These are phyloP conservation scores for Ptilonorhynchus violaceus DNA, from an alignment of 2,113 vertebrate genomes.

Conservation along the genomic window DNA sequence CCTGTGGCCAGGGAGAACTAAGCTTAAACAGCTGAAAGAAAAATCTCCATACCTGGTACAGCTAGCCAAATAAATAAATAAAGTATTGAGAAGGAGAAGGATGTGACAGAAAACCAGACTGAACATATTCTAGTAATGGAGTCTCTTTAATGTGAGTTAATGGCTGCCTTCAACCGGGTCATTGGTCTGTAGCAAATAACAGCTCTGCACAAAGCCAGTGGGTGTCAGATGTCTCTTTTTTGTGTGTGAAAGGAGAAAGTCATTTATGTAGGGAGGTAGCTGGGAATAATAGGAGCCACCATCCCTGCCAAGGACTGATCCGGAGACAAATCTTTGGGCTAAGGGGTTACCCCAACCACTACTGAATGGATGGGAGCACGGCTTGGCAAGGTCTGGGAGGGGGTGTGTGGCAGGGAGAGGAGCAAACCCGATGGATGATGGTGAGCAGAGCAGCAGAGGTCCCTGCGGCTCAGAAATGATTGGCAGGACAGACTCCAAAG, in stretches of 20 bases:
- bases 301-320: not conserved
- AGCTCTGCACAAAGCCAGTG: not conserved
- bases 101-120: slow-evolving; percentile 6
- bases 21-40: not conserved
- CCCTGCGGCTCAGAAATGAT: not conserved
- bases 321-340: not conserved
- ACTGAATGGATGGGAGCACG: not conserved
- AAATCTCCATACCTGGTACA: not conserved
- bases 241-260: slow-evolving; percentile 37
- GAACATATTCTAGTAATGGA: not conserved
- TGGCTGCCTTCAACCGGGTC: slow-evolving; percentile 15
- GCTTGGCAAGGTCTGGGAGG: not conserved
- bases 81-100: not conserved
- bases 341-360: not conserved
- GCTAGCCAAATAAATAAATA: not conserved
- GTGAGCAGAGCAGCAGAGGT: not conserved
- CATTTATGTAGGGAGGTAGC: not conserved
- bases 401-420: not conserved
- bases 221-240: slow-evolving; percentile 10
- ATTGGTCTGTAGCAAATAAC: not conserved
- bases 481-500: not conserved
- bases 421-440: not conserved
- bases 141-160: slow-evolving; percentile 11
- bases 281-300: not conserved
- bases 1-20: not conserved